These are phyloP conservation scores for Coreius guichenoti DNA, from an alignment of 2,797 vertebrate genomes.

Conservation along the genomic window DNA sequence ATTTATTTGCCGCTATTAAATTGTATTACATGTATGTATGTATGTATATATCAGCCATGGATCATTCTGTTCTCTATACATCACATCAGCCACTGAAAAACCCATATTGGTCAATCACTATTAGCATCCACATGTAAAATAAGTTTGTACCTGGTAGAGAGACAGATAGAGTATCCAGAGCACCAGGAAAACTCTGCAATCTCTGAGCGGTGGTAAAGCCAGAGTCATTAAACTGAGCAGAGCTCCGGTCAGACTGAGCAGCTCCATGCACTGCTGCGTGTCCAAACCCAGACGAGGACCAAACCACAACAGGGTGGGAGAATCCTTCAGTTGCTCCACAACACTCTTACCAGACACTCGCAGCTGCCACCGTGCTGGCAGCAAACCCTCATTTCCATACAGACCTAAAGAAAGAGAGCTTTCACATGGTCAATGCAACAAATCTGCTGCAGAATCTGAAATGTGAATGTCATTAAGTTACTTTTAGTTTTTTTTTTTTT, in stretches of 20 bases:
- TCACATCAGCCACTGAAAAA: not conserved
- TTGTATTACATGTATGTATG: not conserved
- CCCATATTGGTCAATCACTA: not conserved
- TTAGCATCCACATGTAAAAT: not conserved
- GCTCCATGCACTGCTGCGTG: conserved; percentile 88
- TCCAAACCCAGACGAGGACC: conserved; percentile 85
- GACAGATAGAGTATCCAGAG: conserved; percentile 89
- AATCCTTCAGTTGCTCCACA: conserved; percentile 82
- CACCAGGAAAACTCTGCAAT: conserved; percentile 82
- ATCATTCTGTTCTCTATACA: not conserved
- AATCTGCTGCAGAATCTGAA: not conserved
- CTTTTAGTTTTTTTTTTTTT: not conserved
- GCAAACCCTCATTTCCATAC: conserved; percentile 87
- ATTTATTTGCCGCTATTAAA: not conserved
- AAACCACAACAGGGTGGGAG: conserved; percentile 89
- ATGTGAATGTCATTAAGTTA: not conserved
- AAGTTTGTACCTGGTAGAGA: conserved; percentile 79
- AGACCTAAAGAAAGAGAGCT: conserved; percentile 77
- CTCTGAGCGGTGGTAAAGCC: conserved; percentile 77
- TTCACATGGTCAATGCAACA: not conserved
- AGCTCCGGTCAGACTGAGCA: conserved; percentile 83
- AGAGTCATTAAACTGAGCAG: conserved; percentile 79
- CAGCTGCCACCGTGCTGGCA: conserved; percentile 84
- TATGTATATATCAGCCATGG: not conserved
- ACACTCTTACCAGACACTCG: conserved; percentile 82